phyloP scores from a whole-genome alignment of 2,113 vertebrate genomes.

The Chionomys nivalis region DNA sequence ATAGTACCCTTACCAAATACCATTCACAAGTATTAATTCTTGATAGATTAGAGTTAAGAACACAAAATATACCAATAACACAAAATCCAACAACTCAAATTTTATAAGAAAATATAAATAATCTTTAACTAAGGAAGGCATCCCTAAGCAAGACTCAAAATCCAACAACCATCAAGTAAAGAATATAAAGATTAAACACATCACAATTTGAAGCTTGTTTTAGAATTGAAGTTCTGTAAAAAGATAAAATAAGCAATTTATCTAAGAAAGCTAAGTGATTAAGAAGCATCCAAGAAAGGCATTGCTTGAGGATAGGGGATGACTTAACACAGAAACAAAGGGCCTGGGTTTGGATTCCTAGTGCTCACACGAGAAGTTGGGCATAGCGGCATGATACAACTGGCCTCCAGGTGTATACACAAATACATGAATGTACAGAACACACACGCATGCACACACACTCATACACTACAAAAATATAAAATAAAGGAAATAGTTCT shows the following conservation, averaged over 20 bases:
- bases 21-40: slow-evolving; percentile 22
- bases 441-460: not conserved
- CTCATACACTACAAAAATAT: not conserved
- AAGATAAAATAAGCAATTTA: not conserved
- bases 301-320: not conserved
- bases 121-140: slow-evolving; percentile 23
- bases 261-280: not conserved
- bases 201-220: slow-evolving; percentile 39
- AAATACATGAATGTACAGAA: not conserved
- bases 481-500: not conserved
- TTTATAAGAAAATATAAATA: not conserved
- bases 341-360: not conserved
- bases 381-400: not conserved
- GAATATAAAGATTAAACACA: not conserved
- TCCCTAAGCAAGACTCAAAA: slow-evolving; percentile 45
- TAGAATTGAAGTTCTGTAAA: slow-evolving; percentile 39
- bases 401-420: not conserved
- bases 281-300: not conserved
- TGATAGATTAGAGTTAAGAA: not conserved
- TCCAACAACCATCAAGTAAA: slow-evolving; percentile 10
- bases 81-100: not conserved
- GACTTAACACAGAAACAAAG: not conserved
- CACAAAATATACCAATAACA: not conserved
- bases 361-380: not conserved
- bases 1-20: not conserved